phyloP scores from a whole-genome alignment of 2,113 vertebrate species.

The Eptatretus burgeri region DNA sequence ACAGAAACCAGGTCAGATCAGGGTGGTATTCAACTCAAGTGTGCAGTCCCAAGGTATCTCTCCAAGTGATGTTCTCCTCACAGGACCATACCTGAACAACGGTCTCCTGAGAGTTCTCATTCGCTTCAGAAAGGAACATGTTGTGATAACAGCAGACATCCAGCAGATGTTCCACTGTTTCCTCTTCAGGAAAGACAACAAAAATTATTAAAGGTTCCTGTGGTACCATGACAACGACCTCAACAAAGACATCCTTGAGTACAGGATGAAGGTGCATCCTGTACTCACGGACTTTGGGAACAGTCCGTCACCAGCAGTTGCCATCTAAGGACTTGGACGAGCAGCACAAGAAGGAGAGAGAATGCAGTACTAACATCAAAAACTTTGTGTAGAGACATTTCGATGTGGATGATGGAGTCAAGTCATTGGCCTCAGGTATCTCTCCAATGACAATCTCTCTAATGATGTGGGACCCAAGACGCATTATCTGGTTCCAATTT shows the following conservation, averaged over 20 bases:
- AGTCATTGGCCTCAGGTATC: too few relatives aligned
- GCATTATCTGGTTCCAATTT: too few relatives aligned
- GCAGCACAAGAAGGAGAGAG: slow-evolving; percentile 7
- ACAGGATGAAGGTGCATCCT: slow-evolving; percentile 11
- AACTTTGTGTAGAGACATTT: slow-evolving; percentile 8
- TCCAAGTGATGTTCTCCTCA: slow-evolving; percentile 7
- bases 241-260: slow-evolving; percentile 9
- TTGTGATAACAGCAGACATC: background rate
- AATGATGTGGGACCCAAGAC: too few relatives aligned
- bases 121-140: background rate
- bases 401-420: slow-evolving; percentile 1
- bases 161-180: slow-evolving; percentile 5
- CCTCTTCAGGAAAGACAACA: background rate
- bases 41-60: background rate
- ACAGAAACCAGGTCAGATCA: background rate
- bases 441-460: too few relatives aligned
- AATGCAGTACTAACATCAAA: slow-evolving; percentile 10
- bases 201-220: slow-evolving; percentile 9
- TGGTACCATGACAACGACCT: slow-evolving; percentile 11
- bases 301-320: slow-evolving; percentile 10
- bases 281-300: too few relatives aligned
- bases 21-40: background rate
- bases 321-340: slow-evolving; percentile 8
- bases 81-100: slow-evolving; percentile 9
- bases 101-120: background rate